Percentiles rank a stretch among this genome's conserved stretches.
phyloP scores from a whole-genome alignment of 2,888 invertebrate genomes.

The Limnephilus rhombicus region DNA sequence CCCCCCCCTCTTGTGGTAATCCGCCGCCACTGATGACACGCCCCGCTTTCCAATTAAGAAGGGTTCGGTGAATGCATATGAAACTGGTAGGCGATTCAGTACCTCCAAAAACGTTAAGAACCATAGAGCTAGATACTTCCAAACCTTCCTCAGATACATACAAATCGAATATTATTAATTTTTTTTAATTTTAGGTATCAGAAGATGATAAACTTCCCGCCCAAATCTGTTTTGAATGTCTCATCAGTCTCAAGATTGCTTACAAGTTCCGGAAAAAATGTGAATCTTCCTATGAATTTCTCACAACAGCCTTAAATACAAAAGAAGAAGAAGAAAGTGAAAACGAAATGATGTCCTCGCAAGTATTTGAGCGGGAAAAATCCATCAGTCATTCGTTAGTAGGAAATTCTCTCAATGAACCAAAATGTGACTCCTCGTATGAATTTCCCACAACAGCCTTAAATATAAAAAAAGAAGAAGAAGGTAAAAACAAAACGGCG shows the following conservation, averaged over 20 bases:
- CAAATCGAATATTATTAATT: not conserved
- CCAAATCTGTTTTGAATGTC: constrained; percentile 39
- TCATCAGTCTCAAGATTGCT: constrained; percentile 17
- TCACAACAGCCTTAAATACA: constrained; percentile 6
- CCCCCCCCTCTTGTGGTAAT: too few relatives aligned
- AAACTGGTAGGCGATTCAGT: too few relatives aligned
- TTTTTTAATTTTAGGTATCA: not conserved
- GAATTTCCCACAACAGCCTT: constrained; percentile 8
- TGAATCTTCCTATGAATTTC: constrained; percentile 23
- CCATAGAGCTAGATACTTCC: too few relatives aligned
- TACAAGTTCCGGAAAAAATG: constrained; percentile 34
- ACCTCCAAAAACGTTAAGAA: too few relatives aligned
- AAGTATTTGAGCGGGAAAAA: not conserved
- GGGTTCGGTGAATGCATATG: too few relatives aligned
- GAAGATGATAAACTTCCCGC: constrained; percentile 33
- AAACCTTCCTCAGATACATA: too few relatives aligned
- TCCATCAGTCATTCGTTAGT: not conserved
- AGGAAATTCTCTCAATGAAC: not conserved
- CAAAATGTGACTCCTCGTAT: constrained; percentile 19
- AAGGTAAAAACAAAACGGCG: not conserved
- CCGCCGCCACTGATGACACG: too few relatives aligned
- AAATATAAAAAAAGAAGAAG: constrained; percentile 5
- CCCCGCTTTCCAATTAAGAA: too few relatives aligned
- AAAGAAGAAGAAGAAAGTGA: not conserved
- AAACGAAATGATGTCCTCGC: not conserved